Conservation (phyloP, 2,888 invertebrate species). For the Nomada ferruginata region DNA sequence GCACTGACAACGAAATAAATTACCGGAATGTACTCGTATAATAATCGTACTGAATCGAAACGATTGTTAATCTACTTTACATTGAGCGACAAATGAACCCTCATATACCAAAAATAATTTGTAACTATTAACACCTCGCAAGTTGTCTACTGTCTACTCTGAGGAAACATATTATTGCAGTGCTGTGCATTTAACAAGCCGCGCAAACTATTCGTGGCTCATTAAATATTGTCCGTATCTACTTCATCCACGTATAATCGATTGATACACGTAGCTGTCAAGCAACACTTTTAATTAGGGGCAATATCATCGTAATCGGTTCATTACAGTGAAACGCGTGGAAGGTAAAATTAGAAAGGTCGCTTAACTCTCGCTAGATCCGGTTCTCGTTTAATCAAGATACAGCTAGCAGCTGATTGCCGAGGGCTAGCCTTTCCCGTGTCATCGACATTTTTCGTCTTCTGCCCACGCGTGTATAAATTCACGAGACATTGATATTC, state of each 20-base stretch:
- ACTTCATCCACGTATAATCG: constrained; percentile 2
- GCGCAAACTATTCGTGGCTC: not conserved
- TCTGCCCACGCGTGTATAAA: constrained; percentile 11
- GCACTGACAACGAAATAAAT: too few species aligned
- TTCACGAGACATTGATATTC: too few species aligned
- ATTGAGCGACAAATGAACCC: too few species aligned
- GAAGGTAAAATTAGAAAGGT: constrained; percentile 5
- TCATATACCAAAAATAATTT: too few species aligned
- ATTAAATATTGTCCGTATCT: too few species aligned
- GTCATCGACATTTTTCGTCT: constrained; percentile 29
- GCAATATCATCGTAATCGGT: constrained; percentile 8
- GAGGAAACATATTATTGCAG: not conserved
- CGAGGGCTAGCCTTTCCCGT: constrained; percentile 28
- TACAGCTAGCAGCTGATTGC: constrained; percentile 31
- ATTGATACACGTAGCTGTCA: constrained; percentile 2
- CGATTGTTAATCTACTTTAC: too few species aligned
- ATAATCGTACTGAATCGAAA: too few species aligned
- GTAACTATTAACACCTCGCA: too few species aligned
- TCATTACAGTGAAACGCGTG: constrained; percentile 14
- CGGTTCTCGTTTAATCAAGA: constrained; percentile 43
- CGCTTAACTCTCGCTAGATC: constrained; percentile 34
- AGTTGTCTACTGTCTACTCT: too few species aligned
- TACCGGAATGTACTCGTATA: too few species aligned
- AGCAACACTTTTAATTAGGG: constrained; percentile 29
- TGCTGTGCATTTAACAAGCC: constrained; percentile 17